Conservation (phyloP, 2,888 invertebrate genomes). For the Pachymerium ferrugineum region DNA sequence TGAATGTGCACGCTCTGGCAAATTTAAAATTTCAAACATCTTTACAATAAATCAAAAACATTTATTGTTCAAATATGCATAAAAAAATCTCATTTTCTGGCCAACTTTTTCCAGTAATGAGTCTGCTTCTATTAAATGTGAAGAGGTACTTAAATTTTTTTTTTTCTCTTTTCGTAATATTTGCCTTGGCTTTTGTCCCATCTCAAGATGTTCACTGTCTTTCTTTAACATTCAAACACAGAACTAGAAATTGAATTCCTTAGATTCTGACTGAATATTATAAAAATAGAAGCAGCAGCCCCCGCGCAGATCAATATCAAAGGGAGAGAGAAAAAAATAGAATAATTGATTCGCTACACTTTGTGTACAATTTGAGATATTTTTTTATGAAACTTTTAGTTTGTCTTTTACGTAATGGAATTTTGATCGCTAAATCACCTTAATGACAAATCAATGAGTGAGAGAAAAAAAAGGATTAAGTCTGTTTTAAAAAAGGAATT, state of each 20-base stretch:
- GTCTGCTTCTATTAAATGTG: slow-evolving; percentile 22
- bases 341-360: too few relatives aligned
- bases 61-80: slow-evolving; percentile 22
- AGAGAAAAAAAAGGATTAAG: neutral
- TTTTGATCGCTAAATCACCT: neutral
- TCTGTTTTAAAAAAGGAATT: neutral
- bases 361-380: neutral
- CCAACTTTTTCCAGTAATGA: slow-evolving; percentile 9
- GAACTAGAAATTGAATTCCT: neutral
- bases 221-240: neutral
- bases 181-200: slow-evolving; percentile 19
- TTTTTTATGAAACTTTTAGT: neutral
- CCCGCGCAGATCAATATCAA: too few relatives aligned
- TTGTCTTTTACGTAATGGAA: neutral
- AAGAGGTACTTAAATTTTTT: neutral
- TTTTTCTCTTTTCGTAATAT: neutral
- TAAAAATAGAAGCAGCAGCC: too few relatives aligned
- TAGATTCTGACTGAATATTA: too few relatives aligned
- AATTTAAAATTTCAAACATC: slow-evolving; percentile 27
- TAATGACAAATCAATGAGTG: neutral
- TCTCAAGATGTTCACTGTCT: slow-evolving; percentile 6
- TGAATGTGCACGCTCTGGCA: neutral
- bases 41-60: slow-evolving; percentile 20
- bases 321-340: too few relatives aligned
- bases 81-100: slow-evolving; percentile 27